Conservation (phyloP, 2,888 invertebrate genomes). For the Netelia fuscicornis region DNA sequence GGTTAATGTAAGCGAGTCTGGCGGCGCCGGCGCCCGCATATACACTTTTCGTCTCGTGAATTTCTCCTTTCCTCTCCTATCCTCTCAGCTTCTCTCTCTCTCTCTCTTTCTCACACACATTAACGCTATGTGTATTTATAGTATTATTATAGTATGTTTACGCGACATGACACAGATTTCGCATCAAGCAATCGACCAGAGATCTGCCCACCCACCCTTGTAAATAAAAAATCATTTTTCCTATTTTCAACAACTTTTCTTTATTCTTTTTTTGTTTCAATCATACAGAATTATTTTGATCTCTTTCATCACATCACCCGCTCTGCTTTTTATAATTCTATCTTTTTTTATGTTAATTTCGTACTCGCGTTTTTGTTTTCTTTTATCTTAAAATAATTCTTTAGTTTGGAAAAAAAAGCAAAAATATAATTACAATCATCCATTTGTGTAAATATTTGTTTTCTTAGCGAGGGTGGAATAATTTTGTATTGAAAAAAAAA, state of each 20-base stretch:
- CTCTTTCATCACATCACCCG: no score
- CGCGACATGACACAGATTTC: conserved; percentile 80
- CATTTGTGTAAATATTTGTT: no score
- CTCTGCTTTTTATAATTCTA: no score
- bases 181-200: conserved; percentile 58
- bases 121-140: conserved; percentile 77
- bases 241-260: background rate
- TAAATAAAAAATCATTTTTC: conserved; percentile 6
- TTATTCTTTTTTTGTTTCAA: background rate
- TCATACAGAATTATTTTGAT: background rate
- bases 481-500: no score
- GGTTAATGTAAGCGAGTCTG: conserved; percentile 76
- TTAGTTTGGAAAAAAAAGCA: no score
- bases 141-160: conserved; percentile 82
- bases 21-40: conserved; percentile 81
- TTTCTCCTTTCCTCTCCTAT: conserved; percentile 6
- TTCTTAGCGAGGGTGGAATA: no score
- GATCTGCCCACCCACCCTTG: conserved; percentile 20
- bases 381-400: no score
- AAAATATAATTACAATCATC: no score
- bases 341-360: no score
- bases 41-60: conserved; percentile 73
- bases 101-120: conserved; percentile 14
- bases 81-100: conserved; percentile 3
- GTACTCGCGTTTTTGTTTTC: no score